Evolutionary conservation across 2,888 invertebrate genomes (phyloP), one percentile per base, ranked within the genome.

Genomic region (Mythimna albipuncta): DNA sequence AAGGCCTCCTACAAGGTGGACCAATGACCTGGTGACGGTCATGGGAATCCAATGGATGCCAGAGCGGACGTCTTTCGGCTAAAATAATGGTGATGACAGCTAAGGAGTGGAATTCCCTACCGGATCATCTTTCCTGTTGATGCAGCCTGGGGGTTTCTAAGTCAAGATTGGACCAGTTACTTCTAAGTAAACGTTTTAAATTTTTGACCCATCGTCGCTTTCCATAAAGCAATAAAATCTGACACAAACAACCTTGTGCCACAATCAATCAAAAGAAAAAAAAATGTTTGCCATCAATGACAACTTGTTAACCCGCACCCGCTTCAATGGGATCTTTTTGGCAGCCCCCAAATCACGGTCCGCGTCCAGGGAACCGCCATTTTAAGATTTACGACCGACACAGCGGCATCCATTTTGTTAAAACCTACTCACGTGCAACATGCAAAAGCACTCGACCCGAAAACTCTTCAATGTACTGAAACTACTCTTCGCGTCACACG

Each of bases 371-470:
- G 92, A 91, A 78, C 88, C 89, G 90, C 90, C 91, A 91, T 92
- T 91, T 89, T 87, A 89, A 92, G 92, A 93, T 94, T 93, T 94
- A 94, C 92, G 92, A 91, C 81, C 89, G 82, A 83, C 85, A 77
- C 65, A 82, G 87, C 72, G 86, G 77, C 82, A 77, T 82, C 83
- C 85, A 81, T 87, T 78, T 87, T 85, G 86, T 82, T 72, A 77
- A 77, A 77, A 77, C 77, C 77, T 75, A 75, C 75, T 75, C 75
- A 75, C 75, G 75, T 75, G 75, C 75, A 75, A 75, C 75, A 75
- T 75, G 75, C 75, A 75, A 75, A 75, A 75, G 75, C 93, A 94
- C 94, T 94, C 93, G 90, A 82, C 89, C 89, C 89, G 89, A 91
- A 93, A 93, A 93, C 90, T 89, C 90, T 86, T 84, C 81, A 90